Percentiles rank a stretch among this genome's conserved stretches.
phyloP scores from a whole-genome alignment of 2,888 invertebrate species.

The Rutpela maculata region DNA sequence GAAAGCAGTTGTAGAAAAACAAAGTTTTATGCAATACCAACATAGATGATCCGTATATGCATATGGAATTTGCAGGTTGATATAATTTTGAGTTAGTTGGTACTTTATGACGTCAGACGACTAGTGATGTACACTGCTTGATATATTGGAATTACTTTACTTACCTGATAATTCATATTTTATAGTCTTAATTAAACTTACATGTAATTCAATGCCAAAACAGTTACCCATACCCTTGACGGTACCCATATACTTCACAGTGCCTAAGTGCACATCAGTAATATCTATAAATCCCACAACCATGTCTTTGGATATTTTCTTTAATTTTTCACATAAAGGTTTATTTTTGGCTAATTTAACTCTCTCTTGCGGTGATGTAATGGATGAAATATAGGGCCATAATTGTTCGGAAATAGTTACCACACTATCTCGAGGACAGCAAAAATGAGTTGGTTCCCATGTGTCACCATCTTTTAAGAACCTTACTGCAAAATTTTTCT shows the following conservation, averaged over 20 bases:
- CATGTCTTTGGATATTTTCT: conserved; percentile 69
- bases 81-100: too few relatives aligned
- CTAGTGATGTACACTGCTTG: too few relatives aligned
- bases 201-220: conserved; percentile 78
- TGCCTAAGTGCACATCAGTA: conserved; percentile 68
- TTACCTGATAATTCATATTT: conserved; percentile 10
- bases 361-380: conserved; percentile 75
- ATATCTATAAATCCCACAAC: conserved; percentile 71
- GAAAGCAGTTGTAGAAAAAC: too few relatives aligned
- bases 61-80: too few relatives aligned
- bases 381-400: conserved; percentile 76
- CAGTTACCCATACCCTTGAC: conserved; percentile 77
- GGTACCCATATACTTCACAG: conserved; percentile 76
- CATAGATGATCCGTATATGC: too few relatives aligned
- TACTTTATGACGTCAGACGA: too few relatives aligned
- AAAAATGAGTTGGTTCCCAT: conserved; percentile 70
- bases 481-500: conserved; percentile 63
- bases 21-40: too few relatives aligned
- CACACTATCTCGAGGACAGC: conserved; percentile 64
- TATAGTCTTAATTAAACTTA: conserved; percentile 65
- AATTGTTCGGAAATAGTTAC: conserved; percentile 69
- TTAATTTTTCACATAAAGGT: conserved; percentile 73
- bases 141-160: too few relatives aligned
- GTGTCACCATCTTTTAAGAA: conserved; percentile 67
- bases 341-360: conserved; percentile 74